Evolutionary conservation across 2,888 invertebrate species (phyloP).

Genomic region (Hetaerina titia): DNA sequence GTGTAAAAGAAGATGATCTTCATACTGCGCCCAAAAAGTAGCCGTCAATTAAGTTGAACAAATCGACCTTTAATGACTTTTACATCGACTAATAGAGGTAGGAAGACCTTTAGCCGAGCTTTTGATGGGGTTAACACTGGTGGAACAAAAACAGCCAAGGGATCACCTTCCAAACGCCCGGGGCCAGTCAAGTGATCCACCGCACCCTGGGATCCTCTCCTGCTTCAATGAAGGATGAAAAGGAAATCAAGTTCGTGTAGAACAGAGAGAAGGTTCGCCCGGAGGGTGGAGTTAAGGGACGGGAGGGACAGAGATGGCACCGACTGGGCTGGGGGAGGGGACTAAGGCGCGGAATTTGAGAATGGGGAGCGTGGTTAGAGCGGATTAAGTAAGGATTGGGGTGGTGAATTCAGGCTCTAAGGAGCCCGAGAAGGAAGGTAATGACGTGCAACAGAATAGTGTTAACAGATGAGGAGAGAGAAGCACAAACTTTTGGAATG

Average conservation of each 20-base stretch:
- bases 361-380: background rate
- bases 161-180: background rate
- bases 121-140: background rate
- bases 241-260: background rate
- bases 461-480: background rate
- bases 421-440: background rate
- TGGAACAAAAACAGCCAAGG: background rate
- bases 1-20: no score
- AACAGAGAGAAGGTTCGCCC: background rate
- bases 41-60: background rate
- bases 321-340: background rate
- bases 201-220: background rate
- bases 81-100: background rate
- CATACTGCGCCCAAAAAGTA: no score
- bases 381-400: background rate
- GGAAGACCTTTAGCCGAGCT: background rate
- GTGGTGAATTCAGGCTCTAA: background rate
- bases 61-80: background rate
- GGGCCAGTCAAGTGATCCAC: background rate
- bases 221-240: conserved; percentile 53
- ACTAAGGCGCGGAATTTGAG: background rate
- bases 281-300: background rate
- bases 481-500: background rate
- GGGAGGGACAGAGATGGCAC: background rate
- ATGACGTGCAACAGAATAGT: background rate